These are phyloP conservation scores for Heliconius charithonia DNA, from an alignment of 2,888 invertebrate species.

Conservation along the genomic window DNA sequence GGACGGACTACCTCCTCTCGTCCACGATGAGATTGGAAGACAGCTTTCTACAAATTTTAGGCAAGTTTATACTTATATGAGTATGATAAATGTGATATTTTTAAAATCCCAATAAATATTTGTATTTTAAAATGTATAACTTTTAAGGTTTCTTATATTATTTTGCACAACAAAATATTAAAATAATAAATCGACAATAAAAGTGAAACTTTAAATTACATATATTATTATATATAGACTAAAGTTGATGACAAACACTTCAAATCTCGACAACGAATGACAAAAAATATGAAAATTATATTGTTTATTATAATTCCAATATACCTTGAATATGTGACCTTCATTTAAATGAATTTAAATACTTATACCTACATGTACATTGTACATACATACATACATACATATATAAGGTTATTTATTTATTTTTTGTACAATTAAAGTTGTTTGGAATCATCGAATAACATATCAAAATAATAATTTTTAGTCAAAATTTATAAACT, in stretches of 20 bases:
- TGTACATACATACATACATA: background rate
- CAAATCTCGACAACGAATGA: background rate
- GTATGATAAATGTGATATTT: background rate
- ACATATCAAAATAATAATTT: background rate
- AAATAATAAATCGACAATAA: background rate
- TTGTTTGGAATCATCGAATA: background rate
- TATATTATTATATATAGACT: background rate
- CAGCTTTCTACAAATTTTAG: slow-evolving; percentile 85
- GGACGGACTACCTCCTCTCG: slow-evolving; percentile 85
- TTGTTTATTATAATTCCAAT: slow-evolving; percentile 6
- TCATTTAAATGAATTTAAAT: slow-evolving; percentile 9
- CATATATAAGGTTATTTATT: background rate
- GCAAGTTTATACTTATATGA: slow-evolving; percentile 69
- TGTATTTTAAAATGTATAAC: too few relatives aligned
- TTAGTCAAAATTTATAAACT: background rate
- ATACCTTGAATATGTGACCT: slow-evolving; percentile 8
- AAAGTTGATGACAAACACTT: background rate
- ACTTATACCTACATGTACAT: background rate
- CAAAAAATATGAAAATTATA: slow-evolving; percentile 19
- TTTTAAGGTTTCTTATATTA: background rate
- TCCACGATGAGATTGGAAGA: slow-evolving; percentile 86
- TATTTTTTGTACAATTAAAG: background rate
- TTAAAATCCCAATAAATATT: too few relatives aligned
- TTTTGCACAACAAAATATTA: background rate
- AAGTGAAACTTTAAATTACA: background rate